Evolutionary conservation across 2,888 invertebrate genomes (phyloP).

Genomic region (Graphium colonna): DNA sequence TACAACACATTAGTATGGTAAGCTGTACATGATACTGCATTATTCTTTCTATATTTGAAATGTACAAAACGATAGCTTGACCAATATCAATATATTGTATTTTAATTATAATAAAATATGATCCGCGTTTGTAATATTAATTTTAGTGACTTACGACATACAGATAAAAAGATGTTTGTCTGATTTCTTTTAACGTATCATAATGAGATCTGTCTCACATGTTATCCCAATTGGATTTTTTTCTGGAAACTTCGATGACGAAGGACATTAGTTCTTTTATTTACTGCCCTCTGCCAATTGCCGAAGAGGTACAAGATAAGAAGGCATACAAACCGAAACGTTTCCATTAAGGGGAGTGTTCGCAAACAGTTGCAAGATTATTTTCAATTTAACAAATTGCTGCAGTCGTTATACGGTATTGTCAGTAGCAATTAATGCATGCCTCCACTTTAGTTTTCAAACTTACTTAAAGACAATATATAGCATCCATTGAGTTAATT

Average conservation of each 20-base stretch:
- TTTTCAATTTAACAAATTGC: constrained; percentile 1
- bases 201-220: background rate
- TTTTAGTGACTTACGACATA: too few species aligned
- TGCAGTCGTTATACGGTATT: background rate
- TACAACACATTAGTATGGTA: too few species aligned
- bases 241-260: background rate
- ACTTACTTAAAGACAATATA: background rate
- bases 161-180: too few species aligned
- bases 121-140: too few species aligned
- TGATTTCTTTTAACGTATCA: too few species aligned
- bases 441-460: background rate
- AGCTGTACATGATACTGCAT: too few species aligned
- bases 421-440: background rate
- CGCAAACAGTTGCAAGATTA: background rate
- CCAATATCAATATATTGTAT: too few species aligned
- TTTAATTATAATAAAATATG: too few species aligned
- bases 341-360: background rate
- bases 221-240: background rate
- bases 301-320: background rate
- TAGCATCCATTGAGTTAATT: constrained; percentile 7
- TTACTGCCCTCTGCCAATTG: background rate
- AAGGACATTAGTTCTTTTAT: background rate
- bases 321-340: background rate
- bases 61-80: too few species aligned
- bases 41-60: too few species aligned